A percentile compares a stretch with the other conserved stretches of the same genome.
These are phyloP conservation scores for Phycodurus eques DNA, from an alignment of 2,113 vertebrate species.

Conservation along the genomic window DNA sequence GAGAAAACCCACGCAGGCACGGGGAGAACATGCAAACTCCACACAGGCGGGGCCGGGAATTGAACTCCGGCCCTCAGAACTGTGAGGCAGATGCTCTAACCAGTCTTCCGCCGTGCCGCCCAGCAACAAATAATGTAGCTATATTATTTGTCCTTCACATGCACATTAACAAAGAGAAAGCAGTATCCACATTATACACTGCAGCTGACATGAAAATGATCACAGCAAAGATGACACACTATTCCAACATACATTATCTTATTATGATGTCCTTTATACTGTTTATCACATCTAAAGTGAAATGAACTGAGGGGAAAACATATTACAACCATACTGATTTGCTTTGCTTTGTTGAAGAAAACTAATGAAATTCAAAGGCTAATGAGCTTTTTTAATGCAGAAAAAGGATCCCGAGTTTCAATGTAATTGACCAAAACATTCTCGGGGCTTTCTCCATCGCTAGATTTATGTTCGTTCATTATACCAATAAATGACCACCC, in stretches of 20 bases:
- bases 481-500: conserved; percentile 34
- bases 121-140: background rate
- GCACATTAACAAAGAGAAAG: too few species aligned
- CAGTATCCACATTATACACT: background rate
- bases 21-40: too few species aligned
- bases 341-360: conserved; percentile 15
- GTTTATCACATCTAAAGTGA: conserved; percentile 9
- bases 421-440: conserved; percentile 24
- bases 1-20: too few species aligned
- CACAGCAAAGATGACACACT: background rate
- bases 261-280: background rate
- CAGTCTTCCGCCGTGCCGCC: too few species aligned
- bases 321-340: conserved; percentile 27
- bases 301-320: conserved; percentile 17
- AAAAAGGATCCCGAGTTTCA: conserved; percentile 31
- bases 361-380: conserved; percentile 30
- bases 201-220: background rate
- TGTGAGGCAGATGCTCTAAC: too few species aligned
- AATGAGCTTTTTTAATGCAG: conserved; percentile 42
- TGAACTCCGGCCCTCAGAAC: too few species aligned
- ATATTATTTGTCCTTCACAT: background rate
- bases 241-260: background rate
- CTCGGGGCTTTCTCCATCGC: conserved; percentile 18
- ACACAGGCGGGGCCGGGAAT: too few species aligned
- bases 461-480: conserved; percentile 50